Percentiles rank a stretch among this genome's conserved stretches.
Conservation (phyloP, 1,140 invertebrate species). For the Belonocnema kinseyi region DNA sequence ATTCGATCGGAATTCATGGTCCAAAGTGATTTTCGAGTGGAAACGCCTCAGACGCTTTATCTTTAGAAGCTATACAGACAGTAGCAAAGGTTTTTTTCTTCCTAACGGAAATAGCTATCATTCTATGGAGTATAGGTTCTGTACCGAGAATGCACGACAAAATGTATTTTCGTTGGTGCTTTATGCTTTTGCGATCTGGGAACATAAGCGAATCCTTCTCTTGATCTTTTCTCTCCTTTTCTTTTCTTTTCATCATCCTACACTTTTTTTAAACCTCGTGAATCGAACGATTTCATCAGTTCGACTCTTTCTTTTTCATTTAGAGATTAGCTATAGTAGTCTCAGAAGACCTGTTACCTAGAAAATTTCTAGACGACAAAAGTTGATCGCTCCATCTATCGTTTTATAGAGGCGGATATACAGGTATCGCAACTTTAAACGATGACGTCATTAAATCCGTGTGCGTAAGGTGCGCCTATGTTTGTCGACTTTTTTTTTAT, state of each 20-base stretch:
- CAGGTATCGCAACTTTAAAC: constrained; percentile 28
- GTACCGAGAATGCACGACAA: constrained; percentile 56
- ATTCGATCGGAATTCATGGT: constrained; percentile 51
- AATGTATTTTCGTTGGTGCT: constrained; percentile 60
- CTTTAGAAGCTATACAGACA: constrained; percentile 69
- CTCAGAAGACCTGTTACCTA: no score
- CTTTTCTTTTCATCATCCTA: neutral
- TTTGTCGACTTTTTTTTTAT: constrained; percentile 25
- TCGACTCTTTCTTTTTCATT: neutral
- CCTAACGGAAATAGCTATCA: constrained; percentile 68
- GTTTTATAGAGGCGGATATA: constrained; percentile 16
- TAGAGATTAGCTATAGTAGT: neutral
- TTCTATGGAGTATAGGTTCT: constrained; percentile 59
- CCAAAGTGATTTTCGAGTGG: constrained; percentile 54
- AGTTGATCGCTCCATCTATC: constrained; percentile 11
- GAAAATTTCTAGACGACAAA: neutral
- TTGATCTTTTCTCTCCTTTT: neutral
- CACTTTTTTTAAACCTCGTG: neutral
- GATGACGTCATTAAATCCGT: constrained; percentile 30
- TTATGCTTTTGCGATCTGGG: constrained; percentile 48
- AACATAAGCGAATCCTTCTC: neutral
- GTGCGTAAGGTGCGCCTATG: constrained; percentile 30
- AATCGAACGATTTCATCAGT: neutral
- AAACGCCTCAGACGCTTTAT: constrained; percentile 67
- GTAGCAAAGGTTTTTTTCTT: constrained; percentile 52